phyloP scores from a whole-genome alignment of 2,888 invertebrate genomes.

The Philereme transversata region DNA sequence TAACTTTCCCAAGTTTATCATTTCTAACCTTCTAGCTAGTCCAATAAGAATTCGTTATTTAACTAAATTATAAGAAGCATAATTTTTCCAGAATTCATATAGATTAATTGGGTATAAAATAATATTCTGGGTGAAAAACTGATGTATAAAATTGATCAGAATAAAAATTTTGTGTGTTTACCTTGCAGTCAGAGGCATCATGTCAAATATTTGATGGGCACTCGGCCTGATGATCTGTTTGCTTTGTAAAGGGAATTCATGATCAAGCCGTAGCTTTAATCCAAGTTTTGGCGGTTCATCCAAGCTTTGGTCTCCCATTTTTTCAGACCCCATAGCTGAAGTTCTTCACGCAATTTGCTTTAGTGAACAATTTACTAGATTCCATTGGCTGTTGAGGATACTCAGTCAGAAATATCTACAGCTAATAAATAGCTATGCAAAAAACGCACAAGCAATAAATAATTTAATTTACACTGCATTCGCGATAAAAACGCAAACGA shows the following conservation, averaged over 20 bases:
- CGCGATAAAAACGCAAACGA: too few species aligned
- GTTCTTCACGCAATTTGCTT: not conserved
- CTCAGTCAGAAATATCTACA: not conserved
- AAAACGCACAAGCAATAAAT: not conserved
- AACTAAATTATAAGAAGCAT: too few species aligned
- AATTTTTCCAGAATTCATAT: too few species aligned
- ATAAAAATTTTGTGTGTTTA: conserved; percentile 50
- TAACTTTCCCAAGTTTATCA: too few species aligned
- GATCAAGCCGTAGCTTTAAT: conserved; percentile 89
- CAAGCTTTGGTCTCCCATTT: conserved; percentile 42
- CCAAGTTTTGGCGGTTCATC: conserved; percentile 86
- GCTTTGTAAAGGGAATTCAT: conserved; percentile 89
- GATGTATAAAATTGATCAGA: not conserved
- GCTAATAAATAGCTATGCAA: not conserved
- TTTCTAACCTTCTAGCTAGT: too few species aligned
- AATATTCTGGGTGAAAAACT: too few species aligned
- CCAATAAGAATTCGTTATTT: too few species aligned
- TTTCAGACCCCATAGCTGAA: conserved; percentile 27
- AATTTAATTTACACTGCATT: too few species aligned
- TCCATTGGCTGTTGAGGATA: not conserved
- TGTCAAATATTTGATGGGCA: conserved; percentile 87
- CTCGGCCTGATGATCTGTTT: conserved; percentile 87
- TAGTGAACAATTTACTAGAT: not conserved
- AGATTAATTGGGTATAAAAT: too few species aligned
- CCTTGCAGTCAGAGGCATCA: conserved; percentile 90